These are phyloP conservation scores for Eidolon helvum DNA, from an alignment of 2,113 vertebrate genomes.

Conservation along the genomic window DNA sequence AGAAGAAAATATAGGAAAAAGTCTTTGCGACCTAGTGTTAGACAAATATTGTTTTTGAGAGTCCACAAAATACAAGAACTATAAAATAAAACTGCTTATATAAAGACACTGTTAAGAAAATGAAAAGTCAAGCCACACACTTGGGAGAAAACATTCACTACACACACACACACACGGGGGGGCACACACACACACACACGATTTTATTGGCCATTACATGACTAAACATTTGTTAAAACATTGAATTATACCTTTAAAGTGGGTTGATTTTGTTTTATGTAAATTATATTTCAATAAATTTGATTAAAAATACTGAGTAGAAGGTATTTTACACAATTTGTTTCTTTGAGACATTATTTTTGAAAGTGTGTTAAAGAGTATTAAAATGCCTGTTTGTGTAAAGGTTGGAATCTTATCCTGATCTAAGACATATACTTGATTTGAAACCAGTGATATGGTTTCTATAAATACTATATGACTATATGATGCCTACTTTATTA, in stretches of 20 bases:
- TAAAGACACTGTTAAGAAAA: not conserved
- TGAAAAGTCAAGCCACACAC: not conserved
- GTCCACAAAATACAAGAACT: not conserved
- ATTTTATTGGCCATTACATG: not conserved
- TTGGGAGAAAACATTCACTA: not conserved
- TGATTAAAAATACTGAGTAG: not conserved
- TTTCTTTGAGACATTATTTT: not conserved
- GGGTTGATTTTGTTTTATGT: not conserved
- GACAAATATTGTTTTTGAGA: not conserved
- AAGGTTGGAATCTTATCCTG: not conserved
- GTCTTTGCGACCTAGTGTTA: not conserved
- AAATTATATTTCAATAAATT: not conserved
- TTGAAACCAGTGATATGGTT: not conserved
- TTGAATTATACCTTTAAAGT: not conserved
- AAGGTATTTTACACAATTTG: not conserved
- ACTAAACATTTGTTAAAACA: not conserved
- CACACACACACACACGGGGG: too few relatives aligned
- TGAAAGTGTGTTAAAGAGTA: not conserved
- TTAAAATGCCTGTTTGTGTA: not conserved
- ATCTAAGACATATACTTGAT: not conserved
- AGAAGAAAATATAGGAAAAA: not conserved
- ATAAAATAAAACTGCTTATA: not conserved
- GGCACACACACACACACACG: not conserved
- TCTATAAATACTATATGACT: not conserved
- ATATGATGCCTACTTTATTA: not conserved